A percentile compares a stretch with the other conserved stretches of the same genome.
phyloP scores from a whole-genome alignment of 1,140 invertebrate species.

The Philopotamus ludificatus region DNA sequence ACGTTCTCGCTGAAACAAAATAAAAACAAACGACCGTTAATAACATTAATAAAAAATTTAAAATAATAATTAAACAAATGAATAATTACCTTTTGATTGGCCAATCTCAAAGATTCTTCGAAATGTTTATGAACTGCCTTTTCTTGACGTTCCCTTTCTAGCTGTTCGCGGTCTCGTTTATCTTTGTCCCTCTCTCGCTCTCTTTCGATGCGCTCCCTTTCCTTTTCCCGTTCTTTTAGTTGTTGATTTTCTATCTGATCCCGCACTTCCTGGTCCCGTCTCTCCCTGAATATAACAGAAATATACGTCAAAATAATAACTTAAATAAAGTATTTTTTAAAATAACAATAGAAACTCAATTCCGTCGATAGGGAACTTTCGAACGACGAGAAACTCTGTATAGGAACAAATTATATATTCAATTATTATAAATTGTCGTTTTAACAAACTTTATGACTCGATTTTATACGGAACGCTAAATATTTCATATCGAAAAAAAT shows the following conservation, averaged over 20 bases:
- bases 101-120: conserved; percentile 79
- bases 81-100: conserved; percentile 74
- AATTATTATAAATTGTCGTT: no score
- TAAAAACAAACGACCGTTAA: neutral
- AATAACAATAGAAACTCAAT: no score
- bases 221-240: conserved; percentile 56
- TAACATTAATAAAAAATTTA: neutral
- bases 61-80: no score
- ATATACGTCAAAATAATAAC: no score
- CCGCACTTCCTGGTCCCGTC: conserved; percentile 59
- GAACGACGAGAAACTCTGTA: no score
- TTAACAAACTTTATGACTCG: no score
- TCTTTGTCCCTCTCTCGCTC: conserved; percentile 60
- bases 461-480: no score
- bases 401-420: no score
- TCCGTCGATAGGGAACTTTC: no score
- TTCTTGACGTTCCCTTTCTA: conserved; percentile 63
- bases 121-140: conserved; percentile 85
- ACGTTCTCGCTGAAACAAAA: conserved; percentile 47
- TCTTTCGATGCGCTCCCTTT: conserved; percentile 54
- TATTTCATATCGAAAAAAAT: no score
- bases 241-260: conserved; percentile 39
- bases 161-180: conserved; percentile 53
- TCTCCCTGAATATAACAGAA: no score
- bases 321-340: no score